Evolutionary conservation across 2,888 invertebrate species (phyloP), one percentile per base, ranked within the genome.

Genomic region (Sepioteuthis lessoniana): DNA sequence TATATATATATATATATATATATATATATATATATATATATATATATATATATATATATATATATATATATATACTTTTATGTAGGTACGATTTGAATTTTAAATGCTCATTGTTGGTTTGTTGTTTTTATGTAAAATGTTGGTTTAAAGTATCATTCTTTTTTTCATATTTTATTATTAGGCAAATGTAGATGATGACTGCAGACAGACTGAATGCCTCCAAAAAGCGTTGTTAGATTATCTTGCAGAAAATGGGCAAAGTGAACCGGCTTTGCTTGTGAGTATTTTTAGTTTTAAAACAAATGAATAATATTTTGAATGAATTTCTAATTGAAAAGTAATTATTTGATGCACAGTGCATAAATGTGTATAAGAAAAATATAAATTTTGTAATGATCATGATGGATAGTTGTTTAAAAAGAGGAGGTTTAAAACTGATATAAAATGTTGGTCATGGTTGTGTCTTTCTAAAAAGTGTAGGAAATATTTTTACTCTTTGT

Each of bases 211-310:
- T 50, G 96, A 97, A 94, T 95, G 95, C 94, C 95, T 97, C 37
- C 97, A 97, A 95, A 96, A 96, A 94, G 96, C 97, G 90, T 96
- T 97, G 95, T 95, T 97, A 93, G 96, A 97, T 93, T 97, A 97
- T 94, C 95, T 97, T 90, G 96, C 96, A 13, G 96, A 96, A 94
- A 96, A 97, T 95, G 96, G 96, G 25, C 96, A 96, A 94, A 97
- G 96, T 95, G 97, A 97, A 95, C 97, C 97, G 37, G 96, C 97
- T n/a, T 96, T 97, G 60, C 95, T 96, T 95, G 97, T 97, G 95
- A 95, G 96, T 94, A 28, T 76, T 35, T 76, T 76, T n/a, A 16
- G 35, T 76, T 35, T 76, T 76, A 25, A 25, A 55, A 55, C 5
- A 55, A n/a, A 19, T 16, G 50, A 13, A 50, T 50, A 2, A 76